Percentiles rank a stretch among this genome's conserved stretches.
These are phyloP conservation scores for Rhagonycha fulva DNA, from an alignment of 2,888 invertebrate genomes.

Conservation along the genomic window DNA sequence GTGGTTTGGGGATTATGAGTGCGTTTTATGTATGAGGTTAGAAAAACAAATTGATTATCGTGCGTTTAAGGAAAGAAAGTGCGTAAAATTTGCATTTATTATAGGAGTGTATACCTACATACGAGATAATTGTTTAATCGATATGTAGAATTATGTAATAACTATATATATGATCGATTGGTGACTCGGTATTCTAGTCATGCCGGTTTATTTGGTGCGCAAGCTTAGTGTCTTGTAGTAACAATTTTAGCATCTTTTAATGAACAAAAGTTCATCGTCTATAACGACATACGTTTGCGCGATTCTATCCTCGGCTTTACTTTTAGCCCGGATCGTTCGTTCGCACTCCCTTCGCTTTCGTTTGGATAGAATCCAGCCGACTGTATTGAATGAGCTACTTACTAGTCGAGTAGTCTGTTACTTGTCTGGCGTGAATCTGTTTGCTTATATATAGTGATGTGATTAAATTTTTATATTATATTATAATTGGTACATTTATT, in stretches of 20 bases:
- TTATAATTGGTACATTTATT: neutral
- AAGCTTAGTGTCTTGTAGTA: slow-evolving; percentile 28
- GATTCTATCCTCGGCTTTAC: slow-evolving; percentile 36
- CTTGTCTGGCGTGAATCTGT: slow-evolving; percentile 23
- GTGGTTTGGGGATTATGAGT: neutral
- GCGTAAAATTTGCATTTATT: slow-evolving; percentile 5
- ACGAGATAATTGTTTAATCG: neutral
- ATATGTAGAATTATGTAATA: slow-evolving; percentile 28
- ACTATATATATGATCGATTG: slow-evolving; percentile 31
- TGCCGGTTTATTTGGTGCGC: slow-evolving; percentile 28
- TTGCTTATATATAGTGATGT: slow-evolving; percentile 31
- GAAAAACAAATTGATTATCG: neutral
- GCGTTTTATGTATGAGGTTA: neutral
- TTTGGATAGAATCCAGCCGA: slow-evolving; percentile 37
- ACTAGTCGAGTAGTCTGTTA: slow-evolving; percentile 30
- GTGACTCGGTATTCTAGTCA: slow-evolving; percentile 31
- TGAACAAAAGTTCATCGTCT: slow-evolving; percentile 35
- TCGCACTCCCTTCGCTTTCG: slow-evolving; percentile 41
- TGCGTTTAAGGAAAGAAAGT: slow-evolving; percentile 3
- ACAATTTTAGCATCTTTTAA: slow-evolving; percentile 35
- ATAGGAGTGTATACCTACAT: neutral
- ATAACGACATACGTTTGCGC: slow-evolving; percentile 37
- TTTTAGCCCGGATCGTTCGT: slow-evolving; percentile 37
- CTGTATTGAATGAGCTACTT: slow-evolving; percentile 29
- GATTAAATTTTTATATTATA: slow-evolving; percentile 17